These are phyloP conservation scores for Bombus impatiens DNA, from an alignment of 1,140 invertebrate species.

Conservation along the genomic window DNA sequence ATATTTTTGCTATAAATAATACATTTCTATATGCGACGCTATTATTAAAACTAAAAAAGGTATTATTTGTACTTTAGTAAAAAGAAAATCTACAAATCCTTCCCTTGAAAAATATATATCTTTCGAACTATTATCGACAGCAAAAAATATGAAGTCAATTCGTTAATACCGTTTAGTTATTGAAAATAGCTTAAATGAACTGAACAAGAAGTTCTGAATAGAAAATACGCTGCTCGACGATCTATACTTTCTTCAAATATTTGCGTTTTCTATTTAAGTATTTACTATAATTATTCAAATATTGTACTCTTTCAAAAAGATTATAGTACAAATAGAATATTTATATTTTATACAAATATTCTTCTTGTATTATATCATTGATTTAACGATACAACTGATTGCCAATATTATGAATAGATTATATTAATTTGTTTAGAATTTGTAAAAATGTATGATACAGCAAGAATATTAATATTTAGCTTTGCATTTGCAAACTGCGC, in stretches of 20 bases:
- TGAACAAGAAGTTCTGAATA: too few species aligned
- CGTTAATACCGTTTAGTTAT: not conserved
- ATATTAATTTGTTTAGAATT: not conserved
- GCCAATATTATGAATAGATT: not conserved
- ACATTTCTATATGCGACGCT: not conserved
- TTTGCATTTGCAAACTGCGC: not conserved
- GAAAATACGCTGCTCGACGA: not conserved
- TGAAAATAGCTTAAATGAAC: not conserved
- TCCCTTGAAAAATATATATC: not conserved
- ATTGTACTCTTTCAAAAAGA: not conserved
- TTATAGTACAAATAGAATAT: not conserved
- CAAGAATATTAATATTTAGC: not conserved
- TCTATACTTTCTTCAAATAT: slow-evolving; percentile 12
- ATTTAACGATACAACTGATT: too few species aligned
- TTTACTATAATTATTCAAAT: not conserved
- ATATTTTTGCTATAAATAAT: not conserved
- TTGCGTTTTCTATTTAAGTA: not conserved
- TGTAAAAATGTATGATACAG: too few species aligned
- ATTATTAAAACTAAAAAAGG: too few species aligned
- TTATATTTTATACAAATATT: too few species aligned
- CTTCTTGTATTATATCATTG: too few species aligned
- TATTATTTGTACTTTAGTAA: not conserved
- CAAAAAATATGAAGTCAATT: not conserved
- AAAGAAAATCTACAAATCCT: not conserved
- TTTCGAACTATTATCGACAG: not conserved